Evolutionary conservation across 2,888 invertebrate species (phyloP), one percentile per base, ranked within the genome.

Genomic region (Eueremaeus valkanovi): DNA sequence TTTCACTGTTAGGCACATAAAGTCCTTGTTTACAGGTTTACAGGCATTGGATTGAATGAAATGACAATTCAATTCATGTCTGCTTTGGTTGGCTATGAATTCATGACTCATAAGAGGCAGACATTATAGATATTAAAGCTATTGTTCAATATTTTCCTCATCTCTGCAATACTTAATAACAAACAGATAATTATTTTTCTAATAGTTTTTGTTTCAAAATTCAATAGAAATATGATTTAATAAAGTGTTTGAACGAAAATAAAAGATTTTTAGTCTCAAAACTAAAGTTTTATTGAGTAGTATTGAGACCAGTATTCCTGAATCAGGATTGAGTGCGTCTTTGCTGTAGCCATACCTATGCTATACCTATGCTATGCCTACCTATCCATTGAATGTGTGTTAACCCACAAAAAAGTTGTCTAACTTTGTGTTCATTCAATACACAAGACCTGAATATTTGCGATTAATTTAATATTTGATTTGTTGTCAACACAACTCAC

Each of bases 371-470:
- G n/a, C n/a, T n/a, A n/a, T n/a, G n/a, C n/a, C n/a, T n/a, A n/a
- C n/a, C n/a, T n/a, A n/a, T n/a, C 27, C 6, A 27, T 27, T 58
- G 29, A 58, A 58, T 58, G 27, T 58, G 29, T 27, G 58, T 58
- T 58, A 58, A 58, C 58, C 58, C 58, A 24, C 16, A 29, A 58
- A 58, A 58, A 58, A 24, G 29, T 58, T 58, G 16, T 13, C 29
- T 27, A 27, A 58, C 29, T 27, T 58, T 27, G 24, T 27, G 58
- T 27, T 58, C 24, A 58, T 27, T 58, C n/a, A n/a, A 58, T 6
- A 58, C 24, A 58, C 58, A 6, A 58, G 58, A 58, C 58, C 58
- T 58, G 29, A 58, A 58, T 58, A 29, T 58, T 58, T 58, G n/a
- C 29, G 2, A 58, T 49, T 49, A 49, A 49, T 49, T 49, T 49